Evolutionary conservation across 2,888 invertebrate genomes (phyloP), one percentile per base, ranked within the genome.

Genomic region (Ophion ventricosus): DNA sequence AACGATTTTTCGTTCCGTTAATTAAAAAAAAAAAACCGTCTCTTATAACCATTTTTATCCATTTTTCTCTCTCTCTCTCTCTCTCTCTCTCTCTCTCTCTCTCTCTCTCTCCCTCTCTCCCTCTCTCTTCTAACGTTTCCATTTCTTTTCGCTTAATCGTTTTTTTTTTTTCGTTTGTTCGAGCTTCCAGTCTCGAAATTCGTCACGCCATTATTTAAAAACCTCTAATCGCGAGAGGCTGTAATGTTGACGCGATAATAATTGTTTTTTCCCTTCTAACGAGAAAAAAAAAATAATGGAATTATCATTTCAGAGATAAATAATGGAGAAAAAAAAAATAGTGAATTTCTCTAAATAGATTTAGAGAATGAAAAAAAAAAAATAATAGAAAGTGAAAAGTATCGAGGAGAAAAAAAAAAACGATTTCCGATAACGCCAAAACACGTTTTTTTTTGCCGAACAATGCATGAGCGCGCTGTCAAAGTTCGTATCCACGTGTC

Each of bases 181-280:
- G 82, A 81, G 75, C 80, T 83, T 49, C 83, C 61, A 40, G 20
- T 84, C 70, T 59, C 25, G 57, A 43, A 59, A 61, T 75, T 72
- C 59, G 54, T 59, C 43, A 61, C 66, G 80, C 77, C 49, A 77
- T 80, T 82, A 80, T 84, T 79, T 77, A 82, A 80, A 79, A 80
- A 84, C 73, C 72, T 82, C 70, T 57, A 25, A 57, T 69, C 49
- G 49, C 84, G 57, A 66, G 64, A 26, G 76, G 72, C n/a, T 26
- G 14, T 4, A 4, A 11, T 35, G 40, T 49, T 59, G 35, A 64
- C 69, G 57, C 43, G 56, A 23, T 57, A 3, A 75, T 73, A 67
- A 11, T 43, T 72, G 43, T 25, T 26, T 49, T 29, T 10, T 5
- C 61, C 26, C 43, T 26, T 74, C 49, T 63, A 1, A 17, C 17